Percentiles rank a stretch among this genome's conserved stretches.
These are phyloP conservation scores for Syngnathus acus DNA, from an alignment of 2,797 vertebrate species.

Conservation along the genomic window DNA sequence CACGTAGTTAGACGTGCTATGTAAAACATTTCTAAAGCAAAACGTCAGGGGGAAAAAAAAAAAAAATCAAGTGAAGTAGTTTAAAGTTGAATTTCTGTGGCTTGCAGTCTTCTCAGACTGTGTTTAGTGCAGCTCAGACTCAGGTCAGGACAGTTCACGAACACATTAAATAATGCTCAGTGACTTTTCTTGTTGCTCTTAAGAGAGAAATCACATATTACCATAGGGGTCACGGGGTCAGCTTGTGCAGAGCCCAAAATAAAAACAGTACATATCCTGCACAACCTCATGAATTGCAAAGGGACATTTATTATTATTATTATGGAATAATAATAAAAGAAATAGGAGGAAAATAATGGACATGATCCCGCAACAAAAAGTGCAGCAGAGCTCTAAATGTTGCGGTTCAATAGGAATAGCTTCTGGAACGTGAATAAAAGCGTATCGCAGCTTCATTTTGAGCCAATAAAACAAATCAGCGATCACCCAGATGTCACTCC, in stretches of 20 bases:
- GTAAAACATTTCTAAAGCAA: too few relatives aligned
- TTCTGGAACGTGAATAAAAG: background rate
- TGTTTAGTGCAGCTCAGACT: conserved; percentile 1
- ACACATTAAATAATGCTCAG: conserved; percentile 4
- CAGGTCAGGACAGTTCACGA: background rate
- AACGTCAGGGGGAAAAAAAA: too few relatives aligned
- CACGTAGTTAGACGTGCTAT: too few relatives aligned
- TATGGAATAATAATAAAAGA: background rate
- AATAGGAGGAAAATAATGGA: background rate
- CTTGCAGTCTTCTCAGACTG: background rate
- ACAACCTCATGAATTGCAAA: conserved; percentile 1
- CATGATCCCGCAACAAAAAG: background rate
- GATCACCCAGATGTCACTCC: conserved; percentile 20
- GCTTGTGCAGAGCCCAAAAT: background rate
- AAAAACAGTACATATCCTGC: background rate
- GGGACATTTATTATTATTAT: background rate
- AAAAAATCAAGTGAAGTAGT: too few relatives aligned
- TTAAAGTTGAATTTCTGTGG: background rate
- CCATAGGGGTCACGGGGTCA: conserved; percentile 2
- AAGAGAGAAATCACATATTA: background rate
- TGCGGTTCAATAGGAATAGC: background rate
- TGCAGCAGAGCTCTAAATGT: background rate
- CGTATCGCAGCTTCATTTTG: background rate
- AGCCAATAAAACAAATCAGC: conserved; percentile 9
- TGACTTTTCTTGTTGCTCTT: conserved; percentile 3